These are phyloP conservation scores for Misgurnus anguillicaudatus DNA, from an alignment of 2,113 vertebrate species.

Conservation along the genomic window DNA sequence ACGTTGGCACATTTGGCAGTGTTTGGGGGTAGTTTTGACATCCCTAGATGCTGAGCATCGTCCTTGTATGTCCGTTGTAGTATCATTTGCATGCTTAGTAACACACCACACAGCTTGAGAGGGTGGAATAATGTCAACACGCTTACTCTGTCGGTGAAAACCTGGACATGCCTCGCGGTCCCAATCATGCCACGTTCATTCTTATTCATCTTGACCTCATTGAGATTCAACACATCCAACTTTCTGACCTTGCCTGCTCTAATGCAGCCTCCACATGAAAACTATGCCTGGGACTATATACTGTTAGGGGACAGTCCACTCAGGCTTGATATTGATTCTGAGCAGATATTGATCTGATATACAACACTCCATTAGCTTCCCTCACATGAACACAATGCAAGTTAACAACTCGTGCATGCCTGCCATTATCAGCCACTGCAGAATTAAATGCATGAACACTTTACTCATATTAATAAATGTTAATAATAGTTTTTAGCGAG, in stretches of 20 bases:
- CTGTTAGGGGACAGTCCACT: not conserved
- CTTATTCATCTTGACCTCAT: slow-evolving; percentile 2
- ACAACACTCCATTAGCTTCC: slow-evolving; percentile 31
- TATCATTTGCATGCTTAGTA: slow-evolving; percentile 1
- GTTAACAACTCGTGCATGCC: not conserved
- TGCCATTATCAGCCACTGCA: not conserved
- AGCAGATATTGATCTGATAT: slow-evolving; percentile 17
- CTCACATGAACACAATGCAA: slow-evolving; percentile 2
- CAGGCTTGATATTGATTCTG: slow-evolving; percentile 8
- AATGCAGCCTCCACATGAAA: slow-evolving; percentile 1
- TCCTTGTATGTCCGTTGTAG: not conserved
- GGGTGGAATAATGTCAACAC: not conserved
- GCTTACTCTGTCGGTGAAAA: not conserved
- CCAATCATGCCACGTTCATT: slow-evolving; percentile 9
- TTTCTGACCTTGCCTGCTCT: slow-evolving; percentile 20
- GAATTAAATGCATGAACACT: not conserved
- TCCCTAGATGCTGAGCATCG: not conserved
- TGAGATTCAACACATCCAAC: not conserved
- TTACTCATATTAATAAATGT: not conserved
- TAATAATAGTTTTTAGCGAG: too few species aligned
- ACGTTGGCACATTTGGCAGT: not conserved
- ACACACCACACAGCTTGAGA: not conserved
- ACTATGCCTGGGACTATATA: not conserved
- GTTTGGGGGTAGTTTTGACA: not conserved
- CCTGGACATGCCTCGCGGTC: not conserved